Evolutionary conservation across 2,888 invertebrate species (phyloP).

Genomic region (Phoronis australis): DNA sequence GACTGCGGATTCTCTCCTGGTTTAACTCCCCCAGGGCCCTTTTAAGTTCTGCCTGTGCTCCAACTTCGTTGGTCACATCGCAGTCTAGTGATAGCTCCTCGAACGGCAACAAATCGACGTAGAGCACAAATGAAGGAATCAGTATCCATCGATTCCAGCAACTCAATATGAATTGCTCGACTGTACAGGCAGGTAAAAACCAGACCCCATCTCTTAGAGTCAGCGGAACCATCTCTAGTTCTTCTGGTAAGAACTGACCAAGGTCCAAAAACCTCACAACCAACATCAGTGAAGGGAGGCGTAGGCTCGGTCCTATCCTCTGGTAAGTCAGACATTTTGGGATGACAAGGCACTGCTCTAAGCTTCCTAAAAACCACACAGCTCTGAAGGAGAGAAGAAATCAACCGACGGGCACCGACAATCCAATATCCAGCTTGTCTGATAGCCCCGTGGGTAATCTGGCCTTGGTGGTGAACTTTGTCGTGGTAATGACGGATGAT

Average conservation of each 20-base stretch:
- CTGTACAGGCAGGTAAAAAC: neutral
- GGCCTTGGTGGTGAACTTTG: slow-evolving; percentile 15
- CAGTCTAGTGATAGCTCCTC: neutral
- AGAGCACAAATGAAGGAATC: neutral
- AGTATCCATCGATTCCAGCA: neutral
- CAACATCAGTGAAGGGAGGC: neutral
- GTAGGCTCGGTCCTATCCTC: neutral
- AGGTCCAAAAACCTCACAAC: neutral
- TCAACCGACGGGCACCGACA: slow-evolving; percentile 8
- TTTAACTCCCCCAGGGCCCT: neutral
- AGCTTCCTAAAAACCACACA: slow-evolving; percentile 16
- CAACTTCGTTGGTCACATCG: neutral
- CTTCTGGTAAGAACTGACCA: neutral
- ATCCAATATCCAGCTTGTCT: slow-evolving; percentile 17
- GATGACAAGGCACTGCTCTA: slow-evolving; percentile 6
- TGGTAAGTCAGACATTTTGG: neutral
- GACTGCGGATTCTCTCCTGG: neutral
- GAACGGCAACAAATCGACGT: neutral
- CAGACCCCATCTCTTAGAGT: neutral
- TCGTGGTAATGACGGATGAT: slow-evolving; percentile 13
- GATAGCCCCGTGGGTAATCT: slow-evolving; percentile 18
- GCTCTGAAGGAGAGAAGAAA: slow-evolving; percentile 6
- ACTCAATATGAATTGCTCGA: neutral
- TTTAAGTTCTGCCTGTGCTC: neutral
- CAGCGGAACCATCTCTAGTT: neutral